Conservation (phyloP, 2,797 vertebrate genomes). For the Acrocephalus scirpaceus region DNA sequence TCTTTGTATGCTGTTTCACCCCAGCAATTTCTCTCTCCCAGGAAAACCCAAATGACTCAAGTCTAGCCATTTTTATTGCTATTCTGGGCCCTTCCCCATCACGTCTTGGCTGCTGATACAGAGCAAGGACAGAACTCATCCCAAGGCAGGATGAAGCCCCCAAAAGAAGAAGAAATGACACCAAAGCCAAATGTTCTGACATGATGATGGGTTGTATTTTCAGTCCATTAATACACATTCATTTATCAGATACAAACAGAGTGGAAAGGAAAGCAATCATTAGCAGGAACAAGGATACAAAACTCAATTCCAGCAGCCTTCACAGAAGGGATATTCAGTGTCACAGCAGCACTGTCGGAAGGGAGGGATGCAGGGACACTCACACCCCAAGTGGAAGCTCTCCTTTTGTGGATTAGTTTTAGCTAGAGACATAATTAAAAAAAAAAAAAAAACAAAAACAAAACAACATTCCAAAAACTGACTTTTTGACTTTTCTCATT, state of each 20-base stretch:
- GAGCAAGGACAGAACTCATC: not conserved
- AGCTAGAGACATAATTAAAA: not conserved
- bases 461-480: not conserved
- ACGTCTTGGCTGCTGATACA: rapidly evolving
- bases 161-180: not conserved
- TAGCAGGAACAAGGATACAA: constrained; percentile 23
- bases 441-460: not conserved
- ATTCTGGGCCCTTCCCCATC: not conserved
- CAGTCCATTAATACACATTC: constrained; percentile 58
- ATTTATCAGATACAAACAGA: constrained; percentile 42
- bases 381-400: not conserved
- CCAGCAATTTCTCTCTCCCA: not conserved
- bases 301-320: constrained; percentile 64
- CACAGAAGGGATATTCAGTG: constrained; percentile 67
- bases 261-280: not conserved
- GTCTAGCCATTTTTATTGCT: not conserved
- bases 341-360: not conserved
- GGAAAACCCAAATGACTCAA: not conserved
- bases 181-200: not conserved
- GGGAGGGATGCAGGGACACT: not conserved
- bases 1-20: not conserved
- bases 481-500: constrained; percentile 1
- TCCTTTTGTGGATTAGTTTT: not conserved
- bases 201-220: constrained; percentile 46
- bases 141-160: not conserved